Evolutionary conservation across 2,888 invertebrate genomes (phyloP).

Genomic region (Xanthia icteritia): DNA sequence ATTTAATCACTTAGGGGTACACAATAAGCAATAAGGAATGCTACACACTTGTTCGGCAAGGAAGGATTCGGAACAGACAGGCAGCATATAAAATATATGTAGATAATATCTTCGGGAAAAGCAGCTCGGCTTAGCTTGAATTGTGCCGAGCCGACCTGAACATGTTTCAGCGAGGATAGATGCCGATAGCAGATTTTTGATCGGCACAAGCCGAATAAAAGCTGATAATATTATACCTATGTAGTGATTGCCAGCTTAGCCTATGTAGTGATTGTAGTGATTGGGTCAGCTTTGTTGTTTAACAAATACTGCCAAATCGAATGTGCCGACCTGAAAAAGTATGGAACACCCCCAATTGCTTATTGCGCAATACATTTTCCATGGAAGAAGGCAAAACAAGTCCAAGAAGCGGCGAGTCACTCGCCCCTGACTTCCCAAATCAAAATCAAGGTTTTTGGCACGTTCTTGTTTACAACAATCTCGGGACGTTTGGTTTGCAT

Average conservation of each 20-base stretch:
- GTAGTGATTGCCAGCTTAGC: background rate
- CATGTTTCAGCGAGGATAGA: background rate
- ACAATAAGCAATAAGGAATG: too few species aligned
- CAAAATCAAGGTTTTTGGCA: constrained; percentile 80
- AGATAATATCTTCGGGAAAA: background rate
- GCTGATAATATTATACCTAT: background rate
- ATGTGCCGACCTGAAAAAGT: background rate
- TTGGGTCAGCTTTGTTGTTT: background rate
- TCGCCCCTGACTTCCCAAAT: constrained; percentile 72
- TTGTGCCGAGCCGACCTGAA: background rate
- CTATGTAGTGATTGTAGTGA: background rate
- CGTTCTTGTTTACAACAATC: constrained; percentile 74
- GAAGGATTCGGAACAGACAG: background rate
- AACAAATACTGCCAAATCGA: background rate
- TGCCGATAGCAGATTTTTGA: too few species aligned
- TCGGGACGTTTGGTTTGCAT: constrained; percentile 71
- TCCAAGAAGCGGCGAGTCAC: constrained; percentile 35
- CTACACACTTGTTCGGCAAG: background rate
- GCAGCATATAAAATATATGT: background rate
- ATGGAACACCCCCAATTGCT: background rate
- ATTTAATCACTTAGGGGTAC: background rate
- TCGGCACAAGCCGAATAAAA: background rate
- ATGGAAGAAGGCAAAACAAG: constrained; percentile 21
- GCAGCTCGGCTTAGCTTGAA: background rate
- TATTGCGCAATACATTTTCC: constrained; percentile 27